Conservation (phyloP, 2,797 vertebrate genomes). For the Acanthopagrus latus region DNA sequence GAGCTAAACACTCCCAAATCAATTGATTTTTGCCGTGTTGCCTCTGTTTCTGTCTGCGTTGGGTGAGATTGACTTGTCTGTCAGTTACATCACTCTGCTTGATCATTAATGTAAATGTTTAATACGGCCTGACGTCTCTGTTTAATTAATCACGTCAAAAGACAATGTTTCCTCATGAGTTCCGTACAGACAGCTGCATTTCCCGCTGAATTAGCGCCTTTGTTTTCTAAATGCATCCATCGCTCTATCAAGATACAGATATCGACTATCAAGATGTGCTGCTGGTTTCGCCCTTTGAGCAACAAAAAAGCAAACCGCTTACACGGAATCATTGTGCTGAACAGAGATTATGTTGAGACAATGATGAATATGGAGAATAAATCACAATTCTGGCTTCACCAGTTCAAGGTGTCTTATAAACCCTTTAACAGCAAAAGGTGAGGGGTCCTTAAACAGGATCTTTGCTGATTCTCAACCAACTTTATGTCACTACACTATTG, state of each 20-base stretch:
- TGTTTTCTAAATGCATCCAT: conserved; percentile 15
- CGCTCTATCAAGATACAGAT: neutral
- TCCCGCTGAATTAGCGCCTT: conserved; percentile 19
- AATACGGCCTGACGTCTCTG: neutral
- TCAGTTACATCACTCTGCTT: neutral
- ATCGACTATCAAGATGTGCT: conserved; percentile 24
- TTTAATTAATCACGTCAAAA: conserved; percentile 7
- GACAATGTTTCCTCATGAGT: neutral
- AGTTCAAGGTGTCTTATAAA: conserved; percentile 5
- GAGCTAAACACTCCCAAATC: neutral
- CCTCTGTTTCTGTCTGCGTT: neutral
- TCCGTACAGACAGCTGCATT: neutral
- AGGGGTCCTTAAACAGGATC: neutral
- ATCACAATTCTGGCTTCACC: neutral
- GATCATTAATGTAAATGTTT: neutral
- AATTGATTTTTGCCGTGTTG: neutral
- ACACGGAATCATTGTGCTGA: neutral
- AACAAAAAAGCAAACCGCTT: conserved; percentile 6
- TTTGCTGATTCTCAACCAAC: too few species aligned
- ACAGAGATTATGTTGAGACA: neutral
- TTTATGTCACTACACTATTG: too few species aligned
- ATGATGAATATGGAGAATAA: neutral
- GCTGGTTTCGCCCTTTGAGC: conserved; percentile 16
- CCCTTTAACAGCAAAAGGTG: neutral
- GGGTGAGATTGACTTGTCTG: neutral